Conservation (phyloP, 2,888 invertebrate genomes). For the Leptopterna dolabrata region DNA sequence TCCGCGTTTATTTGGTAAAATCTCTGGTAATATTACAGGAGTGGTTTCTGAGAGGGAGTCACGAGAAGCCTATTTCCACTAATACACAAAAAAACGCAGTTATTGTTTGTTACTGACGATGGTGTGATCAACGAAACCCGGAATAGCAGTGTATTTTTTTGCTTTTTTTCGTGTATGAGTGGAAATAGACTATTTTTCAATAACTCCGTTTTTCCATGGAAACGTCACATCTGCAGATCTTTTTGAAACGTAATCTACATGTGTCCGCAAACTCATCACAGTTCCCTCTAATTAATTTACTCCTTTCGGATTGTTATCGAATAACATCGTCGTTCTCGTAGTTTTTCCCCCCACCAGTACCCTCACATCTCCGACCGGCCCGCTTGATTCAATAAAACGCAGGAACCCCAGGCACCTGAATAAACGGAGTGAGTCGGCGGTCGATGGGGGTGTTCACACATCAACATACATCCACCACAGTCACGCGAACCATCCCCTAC, state of each 20-base stretch:
- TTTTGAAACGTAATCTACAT: not conserved
- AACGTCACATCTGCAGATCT: not conserved
- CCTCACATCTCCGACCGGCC: not conserved
- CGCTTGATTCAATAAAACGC: conserved; percentile 17
- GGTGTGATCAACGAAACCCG: too few relatives aligned
- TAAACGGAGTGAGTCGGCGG: not conserved
- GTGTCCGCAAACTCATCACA: not conserved
- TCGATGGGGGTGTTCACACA: conserved; percentile 4
- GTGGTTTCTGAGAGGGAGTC: too few relatives aligned
- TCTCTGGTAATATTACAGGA: too few relatives aligned
- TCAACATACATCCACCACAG: not conserved
- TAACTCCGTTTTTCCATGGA: too few relatives aligned
- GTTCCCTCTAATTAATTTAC: conserved; percentile 2
- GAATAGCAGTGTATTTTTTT: too few relatives aligned
- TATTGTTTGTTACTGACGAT: too few relatives aligned
- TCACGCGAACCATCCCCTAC: conserved; percentile 11
- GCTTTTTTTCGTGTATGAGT: too few relatives aligned
- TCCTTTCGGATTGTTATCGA: conserved; percentile 15
- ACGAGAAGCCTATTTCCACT: too few relatives aligned
- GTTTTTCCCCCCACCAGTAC: not conserved
- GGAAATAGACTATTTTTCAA: too few relatives aligned
- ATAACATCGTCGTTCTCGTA: not conserved
- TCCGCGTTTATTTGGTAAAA: too few relatives aligned
- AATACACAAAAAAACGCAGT: too few relatives aligned
- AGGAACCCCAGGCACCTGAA: not conserved